These are phyloP conservation scores for Encarsia formosa DNA, from an alignment of 2,888 invertebrate genomes.

Conservation along the genomic window DNA sequence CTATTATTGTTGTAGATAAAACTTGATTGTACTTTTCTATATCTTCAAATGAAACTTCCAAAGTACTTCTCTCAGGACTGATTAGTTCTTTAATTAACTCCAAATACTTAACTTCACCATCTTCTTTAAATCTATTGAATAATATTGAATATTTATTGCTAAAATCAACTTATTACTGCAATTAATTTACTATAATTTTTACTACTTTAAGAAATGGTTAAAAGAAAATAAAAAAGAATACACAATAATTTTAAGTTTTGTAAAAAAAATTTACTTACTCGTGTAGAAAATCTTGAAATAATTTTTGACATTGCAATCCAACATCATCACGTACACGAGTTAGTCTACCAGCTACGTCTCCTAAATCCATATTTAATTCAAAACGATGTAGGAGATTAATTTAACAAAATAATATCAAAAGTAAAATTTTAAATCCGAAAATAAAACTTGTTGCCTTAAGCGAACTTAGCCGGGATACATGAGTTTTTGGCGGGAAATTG, in stretches of 20 bases:
- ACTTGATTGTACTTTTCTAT: conserved; percentile 91
- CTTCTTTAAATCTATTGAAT: conserved; percentile 69
- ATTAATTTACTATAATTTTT: not conserved
- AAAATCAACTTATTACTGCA: not conserved
- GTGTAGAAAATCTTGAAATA: conserved; percentile 94
- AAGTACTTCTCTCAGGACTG: conserved; percentile 85
- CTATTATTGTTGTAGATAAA: conserved; percentile 85
- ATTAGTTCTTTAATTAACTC: conserved; percentile 76
- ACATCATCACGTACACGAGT: conserved; percentile 83
- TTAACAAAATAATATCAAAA: no score
- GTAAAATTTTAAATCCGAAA: no score
- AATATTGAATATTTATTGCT: no score
- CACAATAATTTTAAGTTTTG: not conserved
- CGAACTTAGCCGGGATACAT: no score
- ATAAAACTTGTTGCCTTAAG: no score
- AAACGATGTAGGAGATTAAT: no score
- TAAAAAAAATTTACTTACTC: conserved; percentile 63
- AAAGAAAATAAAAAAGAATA: not conserved
- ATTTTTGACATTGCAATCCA: conserved; percentile 87
- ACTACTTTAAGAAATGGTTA: not conserved
- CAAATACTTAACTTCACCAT: conserved; percentile 82
- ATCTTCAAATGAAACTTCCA: conserved; percentile 91
- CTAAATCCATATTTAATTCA: conserved; percentile 82
- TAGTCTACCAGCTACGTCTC: conserved; percentile 70
- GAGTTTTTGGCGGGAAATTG: no score